Evolutionary conservation across 2,888 invertebrate species (phyloP), one percentile per base, ranked within the genome.

Genomic region (Metallyticus violacea): DNA sequence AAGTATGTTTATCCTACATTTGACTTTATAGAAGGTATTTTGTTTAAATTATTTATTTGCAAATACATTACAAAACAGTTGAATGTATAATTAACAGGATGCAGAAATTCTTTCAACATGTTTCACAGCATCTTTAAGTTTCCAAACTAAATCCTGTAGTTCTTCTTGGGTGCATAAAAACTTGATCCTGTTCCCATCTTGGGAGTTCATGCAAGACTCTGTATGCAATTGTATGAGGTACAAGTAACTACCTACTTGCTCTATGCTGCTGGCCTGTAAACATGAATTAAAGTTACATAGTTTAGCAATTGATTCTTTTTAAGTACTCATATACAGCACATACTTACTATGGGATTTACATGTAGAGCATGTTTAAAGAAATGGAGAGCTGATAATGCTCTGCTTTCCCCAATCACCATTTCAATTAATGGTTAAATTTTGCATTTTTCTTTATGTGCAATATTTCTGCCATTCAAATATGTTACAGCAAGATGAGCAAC

Each of bases 61-160:
- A n/a, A n/a, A n/a, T n/a, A n/a, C n/a, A n/a, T n/a, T n/a, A n/a
- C n/a, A n/a, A n/a, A n/a, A n/a, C n/a, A n/a, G n/a, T n/a, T n/a
- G n/a, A n/a, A n/a, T 62, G 40, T 15, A 4, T 15, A 62, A 6
- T 4, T 62, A 62, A 40, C 22, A 62, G 7, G 40, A 9, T 15
- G 40, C 15, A 15, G 40, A 76, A 77, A 85, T 85, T 86, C 81
- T 86, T 86, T 88, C 88, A 40, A 89, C 85, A 81, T 88, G 88
- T 87, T 88, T 88, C 15, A 87, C 85, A 15, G 91, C 91, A 89
- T 91, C 91, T 88, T 90, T 91, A 29, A 91, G 88, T 86, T 91
- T 91, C 30, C 90, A 90, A n/a, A 91, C 91, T 77, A 91, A 89
- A 88, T 91, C 91, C 90, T 91, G 90, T 30, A 89, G 88, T 84